Base-by-base conservation (phyloP, 2,113 vertebrate species). In the Myotis lucifugus region DNA sequence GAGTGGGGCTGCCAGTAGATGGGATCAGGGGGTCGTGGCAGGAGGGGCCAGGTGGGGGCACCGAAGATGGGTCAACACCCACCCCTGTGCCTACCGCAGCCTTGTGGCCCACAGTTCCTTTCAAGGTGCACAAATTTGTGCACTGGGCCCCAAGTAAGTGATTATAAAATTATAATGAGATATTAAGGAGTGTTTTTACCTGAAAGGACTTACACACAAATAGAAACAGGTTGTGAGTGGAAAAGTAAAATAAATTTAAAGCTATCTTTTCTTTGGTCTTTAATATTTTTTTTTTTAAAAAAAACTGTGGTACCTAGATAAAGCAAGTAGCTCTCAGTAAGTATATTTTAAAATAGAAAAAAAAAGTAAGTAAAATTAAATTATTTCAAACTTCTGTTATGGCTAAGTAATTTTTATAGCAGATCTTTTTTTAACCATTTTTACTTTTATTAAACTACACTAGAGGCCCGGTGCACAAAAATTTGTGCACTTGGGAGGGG, bases 111-210 rank as follows among this genome's bases (percentile, higher is more conserved):
- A 59, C 21, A 23, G 56, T 59, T 59, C 21, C 56, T 59, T 25
- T 59, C 56, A 23, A 23, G 56, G 56, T 23, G 8, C 56, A 59
- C 8, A 8, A 23, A 25, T 59, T 59, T 1, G 8, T 59, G 21
- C 8, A 23, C 56, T 59, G 56, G 56, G 56, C 21, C 56, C 8
- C 56, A 64, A 85, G 90, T 79, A 91, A 85, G 76, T 29, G 81
- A 73, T 77, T 89, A 70, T 93, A 59, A 96, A 92, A 95, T 77
- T 93, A 93, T 56, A 94, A 94, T 82, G 48, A 91, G 1, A 78
- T 61, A 19, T 27, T 40, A 61, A 40, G 6, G 8, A 87, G 54
- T 52, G 77, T 15, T 93, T 54, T 90, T 18, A 29, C 23, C 15
- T 48, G 15, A 73, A 40, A 61, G n/a, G 56, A 3, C 29, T 88